These are phyloP conservation scores for Phalera bucephala DNA, from an alignment of 2,888 invertebrate species.

Conservation along the genomic window DNA sequence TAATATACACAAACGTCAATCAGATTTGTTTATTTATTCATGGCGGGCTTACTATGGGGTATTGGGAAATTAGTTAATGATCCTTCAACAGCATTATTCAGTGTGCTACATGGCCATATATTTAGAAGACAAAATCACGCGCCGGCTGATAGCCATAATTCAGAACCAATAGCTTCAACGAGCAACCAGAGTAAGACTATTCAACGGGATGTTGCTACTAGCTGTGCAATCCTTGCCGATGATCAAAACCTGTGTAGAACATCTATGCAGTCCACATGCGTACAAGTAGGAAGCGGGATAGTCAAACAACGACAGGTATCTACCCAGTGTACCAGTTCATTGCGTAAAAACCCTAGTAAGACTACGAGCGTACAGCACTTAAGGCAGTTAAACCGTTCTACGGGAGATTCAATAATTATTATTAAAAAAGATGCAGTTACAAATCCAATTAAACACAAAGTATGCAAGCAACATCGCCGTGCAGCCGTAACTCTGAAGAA, in stretches of 20 bases:
- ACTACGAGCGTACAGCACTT: conserved; percentile 39
- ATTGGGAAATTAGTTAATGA: too few species aligned
- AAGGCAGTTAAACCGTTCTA: conserved; percentile 31
- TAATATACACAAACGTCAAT: too few species aligned
- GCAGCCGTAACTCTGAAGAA: conserved; percentile 39
- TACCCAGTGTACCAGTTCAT: conserved; percentile 37
- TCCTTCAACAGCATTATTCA: too few species aligned
- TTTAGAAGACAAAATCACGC: too few species aligned
- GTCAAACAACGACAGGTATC: conserved; percentile 31
- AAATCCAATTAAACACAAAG: conserved; percentile 26
- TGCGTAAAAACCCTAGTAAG: conserved; percentile 27
- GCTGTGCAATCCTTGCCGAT: conserved; percentile 7
- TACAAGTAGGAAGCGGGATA: conserved; percentile 41
- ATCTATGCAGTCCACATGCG: conserved; percentile 25
- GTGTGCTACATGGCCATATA: too few species aligned
- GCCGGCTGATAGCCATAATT: too few species aligned
- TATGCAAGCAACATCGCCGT: conserved; percentile 51
- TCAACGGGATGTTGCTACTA: conserved; percentile 1
- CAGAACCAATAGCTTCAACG: too few species aligned
- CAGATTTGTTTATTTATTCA: too few species aligned
- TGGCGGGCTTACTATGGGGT: too few species aligned
- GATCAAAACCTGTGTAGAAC: conserved; percentile 6
- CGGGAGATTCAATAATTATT: conserved; percentile 20
- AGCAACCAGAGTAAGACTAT: background rate
- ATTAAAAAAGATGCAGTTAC: conserved; percentile 39